Base-by-base conservation (phyloP, 1,140 invertebrate species). In the Trichomalopsis sarcophagae region DNA sequence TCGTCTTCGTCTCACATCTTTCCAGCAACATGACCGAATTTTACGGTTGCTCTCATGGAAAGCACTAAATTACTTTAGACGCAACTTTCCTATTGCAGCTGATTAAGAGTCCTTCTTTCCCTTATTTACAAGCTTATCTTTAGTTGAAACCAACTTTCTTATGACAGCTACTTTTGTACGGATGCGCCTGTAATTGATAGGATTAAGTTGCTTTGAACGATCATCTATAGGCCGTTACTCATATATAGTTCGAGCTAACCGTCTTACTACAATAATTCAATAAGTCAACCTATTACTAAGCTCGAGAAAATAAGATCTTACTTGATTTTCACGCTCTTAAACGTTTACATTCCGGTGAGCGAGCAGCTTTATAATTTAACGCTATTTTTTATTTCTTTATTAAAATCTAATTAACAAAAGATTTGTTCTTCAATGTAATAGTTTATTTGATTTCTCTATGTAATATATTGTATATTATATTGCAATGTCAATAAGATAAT, bases 61-160 rank as follows among this genome's bases (percentile, higher is more conserved):
- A 62, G 55, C 55, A 21, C 55, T 62, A 62, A 62, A 62, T 62
- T 62, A 62, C 21, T 62, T 62, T 62, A n/a, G 9, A 62, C 55
- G 55, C 21, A 62, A 62, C 21, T 62, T 62, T n/a, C 55, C 55
- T 62, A 62, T 62, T 62, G 55, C 55, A 62, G 55, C 55, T 62
- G 55, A 62, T 62, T 62, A 62, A 62, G 5, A 62, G 55, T 62
- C 55, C 55, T 62, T 62, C 55, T 17, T 62, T 62, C 21, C 21
- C 55, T 62, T 62, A 62, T 62, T 62, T 62, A 62, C 55, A 62
- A 17, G 55, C 55, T 62, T 62, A 62, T 62, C 55, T 62, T 62
- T 62, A 62, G 55, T 62, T 6, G 17, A 62, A 62, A 6, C 55
- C 7, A n/a, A 62, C 21, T 62, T 62, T 62, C 55, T 62, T 62